phyloP scores from a whole-genome alignment of 2,113 vertebrate genomes.

The Tiliqua scincoides region DNA sequence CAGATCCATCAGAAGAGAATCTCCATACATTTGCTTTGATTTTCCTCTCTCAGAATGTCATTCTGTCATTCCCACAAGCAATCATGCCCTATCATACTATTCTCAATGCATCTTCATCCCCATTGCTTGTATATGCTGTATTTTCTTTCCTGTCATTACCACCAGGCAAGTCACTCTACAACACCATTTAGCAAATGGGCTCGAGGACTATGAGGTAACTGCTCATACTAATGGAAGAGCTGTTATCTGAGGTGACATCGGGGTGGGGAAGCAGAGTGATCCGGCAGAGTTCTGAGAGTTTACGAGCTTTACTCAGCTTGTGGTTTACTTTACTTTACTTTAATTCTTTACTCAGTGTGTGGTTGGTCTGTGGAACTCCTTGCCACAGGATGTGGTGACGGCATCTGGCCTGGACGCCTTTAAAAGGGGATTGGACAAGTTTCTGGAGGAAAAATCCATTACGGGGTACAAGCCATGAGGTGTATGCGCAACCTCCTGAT shows the following conservation, averaged over 20 bases:
- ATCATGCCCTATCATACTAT: conserved; percentile 6
- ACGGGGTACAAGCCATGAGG: no score
- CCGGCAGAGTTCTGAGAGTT: neutral
- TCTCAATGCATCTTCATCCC: conserved; percentile 17
- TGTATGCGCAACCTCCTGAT: no score
- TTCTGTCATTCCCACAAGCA: conserved; percentile 6
- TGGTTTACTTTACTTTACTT: no score
- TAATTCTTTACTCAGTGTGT: no score
- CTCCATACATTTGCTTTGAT: conserved; percentile 25
- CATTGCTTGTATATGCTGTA: conserved; percentile 21
- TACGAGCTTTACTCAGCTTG: no score
- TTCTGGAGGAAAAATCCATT: no score
- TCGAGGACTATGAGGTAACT: neutral
- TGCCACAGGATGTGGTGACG: no score
- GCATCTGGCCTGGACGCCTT: no score
- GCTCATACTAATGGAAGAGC: neutral
- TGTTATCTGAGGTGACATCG: conserved; percentile 9
- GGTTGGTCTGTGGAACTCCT: no score
- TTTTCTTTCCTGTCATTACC: conserved; percentile 35
- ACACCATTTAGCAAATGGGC: conserved; percentile 19
- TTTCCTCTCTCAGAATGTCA: conserved; percentile 11
- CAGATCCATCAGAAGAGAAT: neutral
- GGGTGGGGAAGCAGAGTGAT: neutral
- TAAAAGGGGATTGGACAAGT: no score
- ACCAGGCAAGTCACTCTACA: neutral